Percentiles rank a stretch among this genome's conserved stretches.
Conservation (phyloP, 1,140 invertebrate genomes). For the Lasioglossum albipes region DNA sequence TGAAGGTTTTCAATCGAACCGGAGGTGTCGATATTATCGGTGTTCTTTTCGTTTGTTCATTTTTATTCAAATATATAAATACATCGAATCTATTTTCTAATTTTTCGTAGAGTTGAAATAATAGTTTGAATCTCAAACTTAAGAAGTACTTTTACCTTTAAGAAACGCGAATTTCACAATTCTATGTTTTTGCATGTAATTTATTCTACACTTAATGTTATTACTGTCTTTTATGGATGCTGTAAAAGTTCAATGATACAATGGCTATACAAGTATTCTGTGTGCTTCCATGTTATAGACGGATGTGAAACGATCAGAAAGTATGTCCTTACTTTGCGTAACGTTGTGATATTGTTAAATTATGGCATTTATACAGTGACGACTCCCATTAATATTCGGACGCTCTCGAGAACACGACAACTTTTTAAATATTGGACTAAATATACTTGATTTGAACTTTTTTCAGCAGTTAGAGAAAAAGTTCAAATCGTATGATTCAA, state of each 20-base stretch:
- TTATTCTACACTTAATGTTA: constrained; percentile 45
- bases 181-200: constrained; percentile 57
- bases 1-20: neutral
- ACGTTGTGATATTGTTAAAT: constrained; percentile 63
- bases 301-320: constrained; percentile 58
- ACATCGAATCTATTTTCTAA: neutral
- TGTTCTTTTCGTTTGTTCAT: neutral
- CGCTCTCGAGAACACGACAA: no score
- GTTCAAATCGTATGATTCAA: no score
- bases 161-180: constrained; percentile 35
- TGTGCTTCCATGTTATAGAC: constrained; percentile 73
- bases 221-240: constrained; percentile 58
- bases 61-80: neutral
- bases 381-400: no score
- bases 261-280: constrained; percentile 64
- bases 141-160: constrained; percentile 9
- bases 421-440: no score
- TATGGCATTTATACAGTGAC: constrained; percentile 45
- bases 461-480: no score
- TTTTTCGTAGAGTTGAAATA: neutral
- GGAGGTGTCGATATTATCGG: neutral
- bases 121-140: constrained; percentile 64
- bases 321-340: constrained; percentile 58
- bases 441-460: no score
- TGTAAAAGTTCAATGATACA: constrained; percentile 60